Base-by-base conservation (phyloP, 2,888 invertebrate species). In the Perizoma flavofasciatum region DNA sequence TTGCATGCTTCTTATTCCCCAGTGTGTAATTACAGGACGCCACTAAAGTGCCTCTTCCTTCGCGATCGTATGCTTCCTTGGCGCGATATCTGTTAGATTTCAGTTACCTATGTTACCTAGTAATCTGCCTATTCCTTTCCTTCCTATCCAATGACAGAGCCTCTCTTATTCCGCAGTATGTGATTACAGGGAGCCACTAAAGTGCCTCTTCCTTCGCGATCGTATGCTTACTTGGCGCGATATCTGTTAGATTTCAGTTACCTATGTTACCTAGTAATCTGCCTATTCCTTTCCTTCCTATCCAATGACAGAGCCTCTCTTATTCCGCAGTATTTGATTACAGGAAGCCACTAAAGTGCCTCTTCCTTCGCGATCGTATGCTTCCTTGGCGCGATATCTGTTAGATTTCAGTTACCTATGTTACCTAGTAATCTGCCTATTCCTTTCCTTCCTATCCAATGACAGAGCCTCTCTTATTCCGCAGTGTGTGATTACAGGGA, bases 361-460 rank as follows among this genome's bases (percentile, higher is more conserved):
- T 89, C 67, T 86, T 91, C 78, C 90, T 87, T 92, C 72, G 92
- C 90, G 2, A 79, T 88, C 32, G 50, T 88, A 0, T 90, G 92
- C 68, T 90, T 91, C 79, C 5, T 81, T 11, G 79, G 77, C 62
- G 90, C 91, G 0, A 46, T 87, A 5, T 79, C 74, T 0, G 72
- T 73, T 7, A 1, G 22, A 7, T 4, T 35, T 35, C 35, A 37
- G 37, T 4, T 3, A 6, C 7, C 37, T 6, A 7, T 37, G 4
- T 37, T 37, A 37, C 22, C 22, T 37, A 6, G 37, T 37, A 6
- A 37, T 37, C 4, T 37, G 7, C 37, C 37, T 7, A 37, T 37
- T 37, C 37, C 37, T 37, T 7, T 43, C 33, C 49, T 45, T 47
- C 46, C 60, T 40, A 22, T 10, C 53, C 43, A 51, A 40, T 43